Percentiles rank a stretch among this genome's conserved stretches.
Evolutionary conservation across 2,888 invertebrate species (phyloP).

Genomic region (Tipula confusa): DNA sequence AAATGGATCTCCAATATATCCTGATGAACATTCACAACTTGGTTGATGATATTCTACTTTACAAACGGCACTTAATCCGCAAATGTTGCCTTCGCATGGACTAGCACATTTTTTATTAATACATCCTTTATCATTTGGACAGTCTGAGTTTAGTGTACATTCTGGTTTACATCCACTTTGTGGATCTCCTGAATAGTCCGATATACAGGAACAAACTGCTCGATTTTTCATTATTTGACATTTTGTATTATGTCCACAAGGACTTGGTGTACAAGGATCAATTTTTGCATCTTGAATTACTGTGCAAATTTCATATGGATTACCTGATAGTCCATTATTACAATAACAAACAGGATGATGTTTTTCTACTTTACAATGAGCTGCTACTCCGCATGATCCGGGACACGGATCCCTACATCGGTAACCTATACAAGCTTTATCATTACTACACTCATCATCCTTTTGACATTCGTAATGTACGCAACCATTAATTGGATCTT

Average conservation of each 20-base stretch:
- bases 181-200: conserved; percentile 75
- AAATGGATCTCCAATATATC: conserved; percentile 75
- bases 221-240: conserved; percentile 66
- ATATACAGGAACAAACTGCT: conserved; percentile 72
- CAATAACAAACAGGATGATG: conserved; percentile 80
- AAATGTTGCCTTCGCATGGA: conserved; percentile 68
- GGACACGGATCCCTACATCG: conserved; percentile 78
- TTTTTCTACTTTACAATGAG: conserved; percentile 68
- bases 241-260: conserved; percentile 74
- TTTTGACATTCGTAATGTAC: conserved; percentile 75
- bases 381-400: conserved; percentile 72
- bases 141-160: conserved; percentile 79
- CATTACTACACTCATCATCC: conserved; percentile 69
- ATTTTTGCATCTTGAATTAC: conserved; percentile 53
- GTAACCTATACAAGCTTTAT: conserved; percentile 74
- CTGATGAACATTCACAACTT: conserved; percentile 72
- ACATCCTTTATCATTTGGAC: conserved; percentile 68
- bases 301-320: conserved; percentile 70
- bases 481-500: conserved; percentile 74
- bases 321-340: conserved; percentile 65
- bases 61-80: conserved; percentile 78
- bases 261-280: conserved; percentile 68
- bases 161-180: conserved; percentile 71
- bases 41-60: conserved; percentile 75
- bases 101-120: conserved; percentile 68